Percentiles rank a stretch among this genome's conserved stretches.
These are phyloP conservation scores for Hexactinellida sp. DNA, from an alignment of 37 sponge, comb jelly and placozoan genomes.

Conservation along the genomic window DNA sequence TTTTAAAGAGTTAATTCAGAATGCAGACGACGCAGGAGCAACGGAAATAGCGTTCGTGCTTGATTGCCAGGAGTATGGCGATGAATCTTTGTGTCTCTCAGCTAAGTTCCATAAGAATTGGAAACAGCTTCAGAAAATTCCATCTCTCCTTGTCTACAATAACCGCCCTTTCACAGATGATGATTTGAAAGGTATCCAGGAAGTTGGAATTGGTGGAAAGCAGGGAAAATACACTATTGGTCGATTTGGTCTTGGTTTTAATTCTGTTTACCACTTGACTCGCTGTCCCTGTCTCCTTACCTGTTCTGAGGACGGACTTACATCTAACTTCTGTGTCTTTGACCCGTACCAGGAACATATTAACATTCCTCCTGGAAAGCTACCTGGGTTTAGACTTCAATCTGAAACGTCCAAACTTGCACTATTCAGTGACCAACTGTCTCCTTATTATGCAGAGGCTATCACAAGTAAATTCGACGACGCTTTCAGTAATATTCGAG, in stretches of 20 bases:
- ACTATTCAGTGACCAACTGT: background rate
- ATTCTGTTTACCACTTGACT: slow-evolving; percentile 71
- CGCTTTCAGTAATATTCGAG: background rate
- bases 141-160: slow-evolving; percentile 51
- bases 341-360: background rate
- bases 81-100: slow-evolving; percentile 16
- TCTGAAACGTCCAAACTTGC: background rate
- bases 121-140: slow-evolving; percentile 31
- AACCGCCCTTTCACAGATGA: slow-evolving; percentile 46
- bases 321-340: background rate
- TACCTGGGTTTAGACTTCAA: background rate
- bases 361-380: background rate
- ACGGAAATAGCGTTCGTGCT: slow-evolving; percentile 49
- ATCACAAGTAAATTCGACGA: background rate
- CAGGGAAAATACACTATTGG: slow-evolving; percentile 39
- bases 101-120: slow-evolving; percentile 20
- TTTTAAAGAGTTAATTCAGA: slow-evolving; percentile 58
- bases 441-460: background rate
- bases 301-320: background rate
- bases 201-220: slow-evolving; percentile 62
- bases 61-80: slow-evolving; percentile 22
- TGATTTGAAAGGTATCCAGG: slow-evolving; percentile 50
- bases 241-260: slow-evolving; percentile 73
- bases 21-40: slow-evolving; percentile 71
- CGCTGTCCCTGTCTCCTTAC: slow-evolving; percentile 46